Evolutionary conservation across 2,888 invertebrate species (phyloP), one percentile per base, ranked within the genome.

Genomic region (Gandaritis pyraliata): DNA sequence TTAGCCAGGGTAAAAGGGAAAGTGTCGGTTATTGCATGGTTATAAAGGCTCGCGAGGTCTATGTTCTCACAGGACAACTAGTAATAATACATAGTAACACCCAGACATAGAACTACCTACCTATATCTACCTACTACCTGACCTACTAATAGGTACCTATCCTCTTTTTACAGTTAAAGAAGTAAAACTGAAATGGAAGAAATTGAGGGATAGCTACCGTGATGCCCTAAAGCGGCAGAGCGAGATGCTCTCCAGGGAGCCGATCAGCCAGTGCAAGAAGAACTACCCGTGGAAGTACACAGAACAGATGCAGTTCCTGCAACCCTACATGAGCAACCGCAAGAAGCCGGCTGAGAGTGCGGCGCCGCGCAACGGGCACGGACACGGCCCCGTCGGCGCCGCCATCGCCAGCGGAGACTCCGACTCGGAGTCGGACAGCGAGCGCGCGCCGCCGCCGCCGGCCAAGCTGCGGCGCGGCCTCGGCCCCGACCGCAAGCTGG

Each of bases 151-250:
- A 41, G 1, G 4, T 41, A 15, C 7, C 5, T 47, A 7, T 36
- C 23, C n/a, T 39, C 39, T 33, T 46, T 49, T 83, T 77, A 10
- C 88, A 91, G 91, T 90, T 23, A 91, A 90, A 65, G 91, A 91
- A 70, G 91, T 87, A 5, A 91, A 91, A 70, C 64, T 88, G 56
- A 90, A 90, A 75, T 91, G 91, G 91, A 91, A 91, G 74, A 90
- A 90, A 67, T 73, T 91, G 12, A 86, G 91, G 23, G 91, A 91
- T 78, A 89, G 90, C 72, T 91, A 91, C 79, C 87, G 91, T 56
- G 91, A 91, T 74, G 91, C 91, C 38, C 79, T 91, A 30, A 90
- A 90, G 74, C 80, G 91, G 3, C 90, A 90, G 72, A 84, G 75
- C 73, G 91, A 90, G 70, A 80, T 83, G 86, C 67, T 81, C 66